Base-by-base conservation (phyloP, 2,797 vertebrate species). In the Scolopax bukidnonensis region DNA sequence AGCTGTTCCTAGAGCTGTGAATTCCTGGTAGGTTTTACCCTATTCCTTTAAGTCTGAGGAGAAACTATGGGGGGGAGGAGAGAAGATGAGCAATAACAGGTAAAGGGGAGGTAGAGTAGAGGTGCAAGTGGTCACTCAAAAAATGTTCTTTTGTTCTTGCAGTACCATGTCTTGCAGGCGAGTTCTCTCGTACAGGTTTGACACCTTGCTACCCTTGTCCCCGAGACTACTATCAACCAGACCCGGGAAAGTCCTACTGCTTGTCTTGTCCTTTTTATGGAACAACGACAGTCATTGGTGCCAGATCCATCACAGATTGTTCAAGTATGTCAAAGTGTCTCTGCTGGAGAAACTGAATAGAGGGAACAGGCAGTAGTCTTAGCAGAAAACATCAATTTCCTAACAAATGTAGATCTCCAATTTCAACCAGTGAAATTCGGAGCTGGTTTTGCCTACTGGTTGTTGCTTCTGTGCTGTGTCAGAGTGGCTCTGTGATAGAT, bases 191-290 rank as follows among this genome's bases (percentile, higher is more conserved):
- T 19, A 99, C 99, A 23, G 99, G 99, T 51, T 97, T 99, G 97
- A 98, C 98, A 70, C 99, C 99, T 16, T 99, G 99, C 95, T 99
- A 99, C 96, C 98, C 99, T 3, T 99, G 99, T 95, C 99, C 99
- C 57, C 98, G 98, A 89, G 99, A 99, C 96, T 99, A 99, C 97
- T 99, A 99, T 97, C 99, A 99, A 9, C 99, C 99, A 11, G 98
- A 99, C 10, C 97, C 98, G 1, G 99, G 99, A 10, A 99, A 99
- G 93, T 99, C 99, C 50, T 99, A 99, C 97, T 99, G 99, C 96
- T 98, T 99, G 33, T 98, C 99, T 78, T 99, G 99, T 76, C 99
- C 99, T 15, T 99, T 99, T 96, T 99, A 99, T 48, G 99, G 99
- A 82, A 99, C 99, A 87, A 99, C 99, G 61, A 99, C 98, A 0